These are phyloP conservation scores for Pteropus rufus DNA, from an alignment of 2,797 vertebrate genomes.

Conservation along the genomic window DNA sequence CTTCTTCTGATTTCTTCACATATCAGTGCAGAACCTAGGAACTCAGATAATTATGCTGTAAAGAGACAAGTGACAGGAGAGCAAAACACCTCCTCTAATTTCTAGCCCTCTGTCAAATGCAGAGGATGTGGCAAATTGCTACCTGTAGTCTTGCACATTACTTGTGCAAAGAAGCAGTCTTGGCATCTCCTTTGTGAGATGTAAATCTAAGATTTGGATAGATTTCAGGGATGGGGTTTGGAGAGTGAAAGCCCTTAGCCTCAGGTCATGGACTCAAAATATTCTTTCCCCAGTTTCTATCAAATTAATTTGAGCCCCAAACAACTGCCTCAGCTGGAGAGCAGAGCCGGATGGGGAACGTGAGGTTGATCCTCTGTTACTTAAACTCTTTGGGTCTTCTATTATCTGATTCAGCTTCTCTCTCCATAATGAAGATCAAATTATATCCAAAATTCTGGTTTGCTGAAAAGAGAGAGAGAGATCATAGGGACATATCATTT, in stretches of 20 bases:
- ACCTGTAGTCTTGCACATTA: constrained; percentile 19
- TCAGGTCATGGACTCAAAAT: not conserved
- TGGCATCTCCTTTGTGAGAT: constrained; percentile 41
- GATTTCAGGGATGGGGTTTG: not conserved
- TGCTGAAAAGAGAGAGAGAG: constrained; percentile 59
- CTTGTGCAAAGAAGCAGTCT: not conserved
- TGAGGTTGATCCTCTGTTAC: constrained; percentile 10
- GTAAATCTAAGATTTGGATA: constrained; percentile 41
- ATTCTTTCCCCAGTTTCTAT: constrained; percentile 15
- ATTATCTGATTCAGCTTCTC: constrained; percentile 54
- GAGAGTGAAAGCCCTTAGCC: constrained; percentile 11
- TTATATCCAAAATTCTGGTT: constrained; percentile 66
- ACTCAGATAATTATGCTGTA: constrained; percentile 69
- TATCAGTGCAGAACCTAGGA: constrained; percentile 66
- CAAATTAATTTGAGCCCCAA: not conserved
- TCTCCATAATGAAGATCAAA: constrained; percentile 64
- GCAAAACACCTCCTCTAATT: constrained; percentile 57
- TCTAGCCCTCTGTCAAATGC: constrained; percentile 22
- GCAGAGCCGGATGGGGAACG: not conserved
- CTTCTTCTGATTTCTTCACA: constrained; percentile 66
- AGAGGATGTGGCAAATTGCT: constrained; percentile 66
- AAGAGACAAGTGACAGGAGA: constrained; percentile 62
- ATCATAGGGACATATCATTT: constrained; percentile 51
- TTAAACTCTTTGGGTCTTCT: constrained; percentile 54
- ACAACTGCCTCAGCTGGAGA: not conserved